These are phyloP conservation scores for Ceyx melanurus DNA, from an alignment of 2,113 vertebrate genomes.

Conservation along the genomic window DNA sequence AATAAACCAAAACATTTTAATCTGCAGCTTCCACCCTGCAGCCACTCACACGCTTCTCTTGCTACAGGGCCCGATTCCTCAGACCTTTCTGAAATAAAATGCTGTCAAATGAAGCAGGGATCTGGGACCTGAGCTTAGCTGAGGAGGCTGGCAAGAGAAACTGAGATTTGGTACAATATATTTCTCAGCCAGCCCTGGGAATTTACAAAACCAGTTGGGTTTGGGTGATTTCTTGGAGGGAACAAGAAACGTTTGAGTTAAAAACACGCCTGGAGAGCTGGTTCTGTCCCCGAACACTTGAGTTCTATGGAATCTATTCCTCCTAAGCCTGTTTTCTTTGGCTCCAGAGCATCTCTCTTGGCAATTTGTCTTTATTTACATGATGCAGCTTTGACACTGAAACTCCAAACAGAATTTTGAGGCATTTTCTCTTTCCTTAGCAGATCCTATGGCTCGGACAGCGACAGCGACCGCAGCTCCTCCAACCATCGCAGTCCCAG, in stretches of 20 bases:
- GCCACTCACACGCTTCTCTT: not conserved
- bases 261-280: not conserved
- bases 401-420: not conserved
- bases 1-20: not conserved
- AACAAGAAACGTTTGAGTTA: not conserved
- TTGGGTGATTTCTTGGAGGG: not conserved
- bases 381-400: not conserved
- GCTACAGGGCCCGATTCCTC: not conserved
- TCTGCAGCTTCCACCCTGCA: not conserved
- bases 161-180: not conserved
- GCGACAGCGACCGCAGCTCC: conserved; percentile 86
- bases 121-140: not conserved
- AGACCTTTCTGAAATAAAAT: not conserved
- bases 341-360: not conserved
- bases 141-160: not conserved
- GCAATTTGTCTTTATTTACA: rapidly evolving
- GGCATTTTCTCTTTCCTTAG: not conserved
- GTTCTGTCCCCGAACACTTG: not conserved
- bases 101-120: not conserved
- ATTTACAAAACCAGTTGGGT: not conserved
- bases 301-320: not conserved
- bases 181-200: not conserved
- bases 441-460: conserved; percentile 90
- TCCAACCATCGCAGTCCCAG: conserved; percentile 88
- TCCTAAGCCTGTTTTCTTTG: not conserved